Conservation (phyloP, 2,888 invertebrate species). For the Lasius fuliginosus region DNA sequence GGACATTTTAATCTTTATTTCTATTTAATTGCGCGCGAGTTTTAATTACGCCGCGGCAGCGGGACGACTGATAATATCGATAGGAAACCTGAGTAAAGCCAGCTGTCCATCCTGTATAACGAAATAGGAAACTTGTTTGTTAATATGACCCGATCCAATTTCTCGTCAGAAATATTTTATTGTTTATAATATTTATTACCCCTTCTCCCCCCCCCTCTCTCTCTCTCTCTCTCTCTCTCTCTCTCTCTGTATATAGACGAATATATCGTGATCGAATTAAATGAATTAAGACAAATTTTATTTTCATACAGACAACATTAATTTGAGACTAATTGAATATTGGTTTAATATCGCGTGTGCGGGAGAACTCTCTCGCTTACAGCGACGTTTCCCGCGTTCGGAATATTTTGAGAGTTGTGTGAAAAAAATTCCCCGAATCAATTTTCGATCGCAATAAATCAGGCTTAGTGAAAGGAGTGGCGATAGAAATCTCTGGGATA, state of each 20-base stretch:
- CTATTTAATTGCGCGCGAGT: slow-evolving; percentile 28
- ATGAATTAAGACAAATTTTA: neutral
- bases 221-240: neutral
- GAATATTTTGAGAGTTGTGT: neutral
- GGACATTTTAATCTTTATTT: slow-evolving; percentile 39
- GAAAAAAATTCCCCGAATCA: neutral
- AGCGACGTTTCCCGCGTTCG: neutral
- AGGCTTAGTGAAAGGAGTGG: slow-evolving; percentile 43
- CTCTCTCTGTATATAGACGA: neutral
- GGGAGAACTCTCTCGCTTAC: neutral
- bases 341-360: neutral
- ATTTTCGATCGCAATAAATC: slow-evolving; percentile 21
- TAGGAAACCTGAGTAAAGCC: slow-evolving; percentile 29
- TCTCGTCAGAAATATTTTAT: slow-evolving; percentile 42
- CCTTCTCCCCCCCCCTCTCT: neutral
- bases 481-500: slow-evolving; percentile 15
- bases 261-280: slow-evolving; percentile 19
- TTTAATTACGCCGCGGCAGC: slow-evolving; percentile 30
- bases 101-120: slow-evolving; percentile 41
- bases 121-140: slow-evolving; percentile 43
- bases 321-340: neutral
- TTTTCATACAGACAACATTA: neutral
- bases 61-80: slow-evolving; percentile 37
- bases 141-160: slow-evolving; percentile 30
- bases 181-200: neutral